These are phyloP conservation scores for Gymnoscopelus microlampas DNA, from an alignment of 2,797 vertebrate genomes.

Conservation along the genomic window DNA sequence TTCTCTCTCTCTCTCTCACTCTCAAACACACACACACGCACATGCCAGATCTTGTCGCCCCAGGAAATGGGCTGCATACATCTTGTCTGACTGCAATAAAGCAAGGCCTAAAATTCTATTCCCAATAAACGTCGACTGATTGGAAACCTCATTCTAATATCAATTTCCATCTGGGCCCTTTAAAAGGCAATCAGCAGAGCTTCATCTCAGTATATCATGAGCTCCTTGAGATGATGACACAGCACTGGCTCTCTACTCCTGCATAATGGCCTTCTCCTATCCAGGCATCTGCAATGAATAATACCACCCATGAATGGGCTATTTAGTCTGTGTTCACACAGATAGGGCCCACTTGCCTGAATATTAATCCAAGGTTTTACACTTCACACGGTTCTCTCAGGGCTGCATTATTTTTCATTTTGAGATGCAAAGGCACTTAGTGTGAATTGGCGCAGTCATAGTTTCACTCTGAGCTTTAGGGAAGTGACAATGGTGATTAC, in stretches of 20 bases:
- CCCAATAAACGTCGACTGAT: slow-evolving; percentile 86
- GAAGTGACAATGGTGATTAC: slow-evolving; percentile 68
- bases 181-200: slow-evolving; percentile 84
- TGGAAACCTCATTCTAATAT: slow-evolving; percentile 88
- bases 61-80: slow-evolving; percentile 83
- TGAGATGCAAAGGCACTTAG: slow-evolving; percentile 60
- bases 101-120: slow-evolving; percentile 81
- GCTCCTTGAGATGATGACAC: slow-evolving; percentile 87
- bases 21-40: slow-evolving; percentile 33
- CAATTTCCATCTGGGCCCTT: slow-evolving; percentile 86
- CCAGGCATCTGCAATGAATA: slow-evolving; percentile 86
- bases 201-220: slow-evolving; percentile 84
- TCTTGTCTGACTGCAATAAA: slow-evolving; percentile 85
- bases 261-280: slow-evolving; percentile 84
- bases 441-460: slow-evolving; percentile 68
- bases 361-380: slow-evolving; percentile 78
- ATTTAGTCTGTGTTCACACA: slow-evolving; percentile 78
- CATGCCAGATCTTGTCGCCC: slow-evolving; percentile 73
- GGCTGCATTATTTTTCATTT: slow-evolving; percentile 68
- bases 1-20: slow-evolving; percentile 19
- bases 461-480: slow-evolving; percentile 56
- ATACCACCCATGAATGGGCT: slow-evolving; percentile 83
- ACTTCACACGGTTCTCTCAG: slow-evolving; percentile 71
- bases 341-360: slow-evolving; percentile 77
- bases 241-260: slow-evolving; percentile 81